A percentile compares a stretch with the other conserved stretches of the same genome.
Conservation (phyloP, 2,113 vertebrate species). For the Gymnorhina tibicen region DNA sequence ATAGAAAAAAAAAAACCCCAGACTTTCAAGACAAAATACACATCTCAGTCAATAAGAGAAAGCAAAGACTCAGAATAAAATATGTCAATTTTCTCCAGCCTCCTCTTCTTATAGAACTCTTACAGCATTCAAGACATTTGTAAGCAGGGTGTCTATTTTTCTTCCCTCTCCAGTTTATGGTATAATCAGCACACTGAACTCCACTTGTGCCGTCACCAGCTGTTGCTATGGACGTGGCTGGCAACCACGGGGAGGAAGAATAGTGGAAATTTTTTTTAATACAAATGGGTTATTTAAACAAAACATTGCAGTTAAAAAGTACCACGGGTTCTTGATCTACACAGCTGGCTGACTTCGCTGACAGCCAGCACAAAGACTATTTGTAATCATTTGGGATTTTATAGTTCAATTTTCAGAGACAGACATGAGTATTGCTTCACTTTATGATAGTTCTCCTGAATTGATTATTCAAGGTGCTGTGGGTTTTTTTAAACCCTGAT, state of each 20-base stretch:
- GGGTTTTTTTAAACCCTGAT: background rate
- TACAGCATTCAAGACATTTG: background rate
- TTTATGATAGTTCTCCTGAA: background rate
- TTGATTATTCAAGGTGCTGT: background rate
- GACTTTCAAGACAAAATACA: background rate
- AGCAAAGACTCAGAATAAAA: background rate
- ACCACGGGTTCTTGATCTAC: background rate
- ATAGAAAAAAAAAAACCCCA: background rate
- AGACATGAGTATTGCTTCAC: conserved; percentile 3
- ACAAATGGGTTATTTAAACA: conserved; percentile 27
- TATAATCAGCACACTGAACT: background rate
- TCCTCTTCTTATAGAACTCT: background rate
- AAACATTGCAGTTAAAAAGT: background rate
- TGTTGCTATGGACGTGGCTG: conserved; percentile 24
- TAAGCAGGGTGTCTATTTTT: background rate
- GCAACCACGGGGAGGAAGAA: background rate
- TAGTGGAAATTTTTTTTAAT: background rate
- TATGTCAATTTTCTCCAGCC: background rate
- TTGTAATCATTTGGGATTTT: conserved; percentile 22
- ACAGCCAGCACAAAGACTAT: background rate
- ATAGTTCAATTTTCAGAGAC: conserved; percentile 12
- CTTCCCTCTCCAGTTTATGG: background rate
- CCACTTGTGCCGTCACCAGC: background rate
- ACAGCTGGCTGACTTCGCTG: conserved; percentile 10
- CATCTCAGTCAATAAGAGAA: background rate